These are phyloP conservation scores for cattle (Bos taurus) DNA, from an alignment of 2,113 vertebrate species.

Conservation along the genomic window DNA sequence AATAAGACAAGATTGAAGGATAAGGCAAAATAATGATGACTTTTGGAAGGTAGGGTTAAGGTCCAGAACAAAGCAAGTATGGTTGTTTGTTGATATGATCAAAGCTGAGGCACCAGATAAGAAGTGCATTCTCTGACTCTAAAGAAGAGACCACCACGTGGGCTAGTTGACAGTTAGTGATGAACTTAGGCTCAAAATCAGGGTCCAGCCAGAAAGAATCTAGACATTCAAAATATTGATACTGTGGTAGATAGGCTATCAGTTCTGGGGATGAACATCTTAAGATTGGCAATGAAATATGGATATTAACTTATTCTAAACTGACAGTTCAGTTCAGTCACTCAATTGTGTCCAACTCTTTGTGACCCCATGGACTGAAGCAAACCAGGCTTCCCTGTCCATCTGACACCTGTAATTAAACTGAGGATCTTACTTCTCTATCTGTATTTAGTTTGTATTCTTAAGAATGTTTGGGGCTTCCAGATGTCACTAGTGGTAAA, in stretches of 20 bases:
- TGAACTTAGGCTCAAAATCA: background rate
- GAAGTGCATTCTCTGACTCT: background rate
- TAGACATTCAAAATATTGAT: background rate
- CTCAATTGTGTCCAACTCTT: background rate
- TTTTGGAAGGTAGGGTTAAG: background rate
- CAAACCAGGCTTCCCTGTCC: background rate
- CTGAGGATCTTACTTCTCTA: background rate
- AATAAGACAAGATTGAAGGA: background rate
- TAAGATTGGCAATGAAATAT: background rate
- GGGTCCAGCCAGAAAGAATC: background rate
- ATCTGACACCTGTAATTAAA: background rate
- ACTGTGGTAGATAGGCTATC: background rate
- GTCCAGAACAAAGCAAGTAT: background rate
- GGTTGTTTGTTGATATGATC: background rate
- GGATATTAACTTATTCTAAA: background rate
- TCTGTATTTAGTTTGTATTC: background rate
- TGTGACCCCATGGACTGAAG: background rate
- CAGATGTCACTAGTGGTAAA: background rate
- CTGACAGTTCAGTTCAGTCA: background rate
- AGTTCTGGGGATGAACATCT: background rate
- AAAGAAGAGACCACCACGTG: accelerated
- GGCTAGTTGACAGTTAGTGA: background rate
- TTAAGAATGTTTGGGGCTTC: background rate
- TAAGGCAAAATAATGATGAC: background rate
- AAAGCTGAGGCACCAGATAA: background rate